Evolutionary conservation across 2,888 invertebrate genomes (phyloP).

Genomic region (Drosophila meridiana): DNA sequence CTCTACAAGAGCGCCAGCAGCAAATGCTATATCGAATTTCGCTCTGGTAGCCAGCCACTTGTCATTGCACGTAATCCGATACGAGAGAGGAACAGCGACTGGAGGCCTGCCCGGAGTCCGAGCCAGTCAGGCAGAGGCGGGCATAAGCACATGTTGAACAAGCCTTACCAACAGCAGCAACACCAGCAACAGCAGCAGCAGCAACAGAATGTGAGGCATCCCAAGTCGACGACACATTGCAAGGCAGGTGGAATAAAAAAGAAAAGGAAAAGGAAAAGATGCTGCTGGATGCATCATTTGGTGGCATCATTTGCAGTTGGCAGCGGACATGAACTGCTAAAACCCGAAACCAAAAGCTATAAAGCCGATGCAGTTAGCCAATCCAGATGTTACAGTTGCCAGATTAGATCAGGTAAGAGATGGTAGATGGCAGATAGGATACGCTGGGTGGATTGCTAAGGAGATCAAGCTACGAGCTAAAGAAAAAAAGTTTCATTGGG

Average conservation of each 20-base stretch:
- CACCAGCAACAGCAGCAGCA: background rate
- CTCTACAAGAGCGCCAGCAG: constrained; percentile 44
- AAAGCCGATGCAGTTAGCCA: constrained; percentile 19
- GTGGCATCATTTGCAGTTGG: constrained; percentile 10
- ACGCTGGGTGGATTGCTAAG: background rate
- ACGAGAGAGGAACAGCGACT: constrained; percentile 39
- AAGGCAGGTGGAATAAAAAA: constrained; percentile 11
- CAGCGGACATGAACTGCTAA: constrained; percentile 25
- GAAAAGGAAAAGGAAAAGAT: background rate
- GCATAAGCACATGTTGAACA: constrained; percentile 77
- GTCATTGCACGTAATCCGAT: constrained; percentile 67
- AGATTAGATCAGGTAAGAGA: constrained; percentile 5
- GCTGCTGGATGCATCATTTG: constrained; percentile 25
- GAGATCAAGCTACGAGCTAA: background rate
- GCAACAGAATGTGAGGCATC: constrained; percentile 6
- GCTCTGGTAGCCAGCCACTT: constrained; percentile 64
- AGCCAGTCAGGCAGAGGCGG: constrained; percentile 43
- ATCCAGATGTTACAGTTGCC: constrained; percentile 13
- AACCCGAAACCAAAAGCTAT: constrained; percentile 31
- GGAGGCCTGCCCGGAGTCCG: constrained; percentile 13
- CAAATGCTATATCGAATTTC: constrained; percentile 76
- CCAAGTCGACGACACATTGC: constrained; percentile 50
- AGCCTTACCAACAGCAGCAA: constrained; percentile 49
- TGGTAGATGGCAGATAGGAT: background rate
- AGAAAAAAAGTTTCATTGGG: background rate